Evolutionary conservation across 2,888 invertebrate species (phyloP).

Genomic region (Drosophila cognata): DNA sequence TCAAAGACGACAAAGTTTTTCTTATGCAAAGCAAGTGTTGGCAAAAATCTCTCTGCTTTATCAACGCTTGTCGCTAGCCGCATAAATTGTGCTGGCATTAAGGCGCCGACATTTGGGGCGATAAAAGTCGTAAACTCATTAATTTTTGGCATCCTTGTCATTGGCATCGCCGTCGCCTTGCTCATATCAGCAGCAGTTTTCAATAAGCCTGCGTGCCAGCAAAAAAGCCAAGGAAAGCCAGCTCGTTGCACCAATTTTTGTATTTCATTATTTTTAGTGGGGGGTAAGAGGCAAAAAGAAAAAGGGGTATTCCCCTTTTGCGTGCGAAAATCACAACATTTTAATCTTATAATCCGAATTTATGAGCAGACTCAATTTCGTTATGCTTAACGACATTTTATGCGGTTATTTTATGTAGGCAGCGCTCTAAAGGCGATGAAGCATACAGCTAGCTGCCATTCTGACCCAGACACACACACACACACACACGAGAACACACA

Average conservation of each 20-base stretch:
- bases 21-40: slow-evolving; percentile 20
- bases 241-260: slow-evolving; percentile 19
- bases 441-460: slow-evolving; percentile 25
- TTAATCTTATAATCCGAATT: slow-evolving; percentile 82
- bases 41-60: slow-evolving; percentile 6
- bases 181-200: slow-evolving; percentile 60
- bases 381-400: slow-evolving; percentile 81
- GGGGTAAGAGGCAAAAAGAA: slow-evolving; percentile 16
- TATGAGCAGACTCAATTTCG: slow-evolving; percentile 82
- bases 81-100: slow-evolving; percentile 34
- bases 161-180: slow-evolving; percentile 46
- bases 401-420: slow-evolving; percentile 77
- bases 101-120: slow-evolving; percentile 15
- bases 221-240: slow-evolving; percentile 18
- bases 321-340: slow-evolving; percentile 79
- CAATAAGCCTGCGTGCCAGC: slow-evolving; percentile 41
- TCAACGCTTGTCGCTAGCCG: slow-evolving; percentile 15
- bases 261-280: slow-evolving; percentile 50
- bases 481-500: slow-evolving; percentile 18
- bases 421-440: slow-evolving; percentile 51
- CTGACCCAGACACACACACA: slow-evolving; percentile 19
- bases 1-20: background rate
- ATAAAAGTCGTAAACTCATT: slow-evolving; percentile 69
- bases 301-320: background rate
- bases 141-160: slow-evolving; percentile 55